These are phyloP conservation scores for Salticus scenicus DNA, from an alignment of 2,888 invertebrate species.

Conservation along the genomic window DNA sequence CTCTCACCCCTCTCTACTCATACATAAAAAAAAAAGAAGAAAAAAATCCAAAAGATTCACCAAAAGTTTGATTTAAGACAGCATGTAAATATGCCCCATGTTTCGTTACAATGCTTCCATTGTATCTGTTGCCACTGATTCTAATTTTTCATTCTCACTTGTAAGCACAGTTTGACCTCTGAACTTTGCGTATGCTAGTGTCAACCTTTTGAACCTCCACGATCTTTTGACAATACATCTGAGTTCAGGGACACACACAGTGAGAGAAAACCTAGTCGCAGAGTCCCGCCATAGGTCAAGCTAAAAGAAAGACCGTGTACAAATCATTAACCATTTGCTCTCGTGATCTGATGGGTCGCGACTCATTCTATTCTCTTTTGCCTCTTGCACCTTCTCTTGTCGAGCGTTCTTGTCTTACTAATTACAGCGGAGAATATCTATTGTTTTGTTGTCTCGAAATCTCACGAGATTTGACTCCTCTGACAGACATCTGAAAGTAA, in stretches of 20 bases:
- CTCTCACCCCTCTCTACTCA: too few species aligned
- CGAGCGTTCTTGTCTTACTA: conserved; percentile 56
- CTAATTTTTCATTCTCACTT: too few species aligned
- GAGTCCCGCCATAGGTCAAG: conserved; percentile 58
- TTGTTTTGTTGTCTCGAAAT: conserved; percentile 62
- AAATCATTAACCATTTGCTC: conserved; percentile 66
- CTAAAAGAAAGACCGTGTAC: conserved; percentile 51
- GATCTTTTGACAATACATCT: conserved; percentile 2
- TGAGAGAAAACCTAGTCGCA: conserved; percentile 40
- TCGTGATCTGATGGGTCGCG: conserved; percentile 38
- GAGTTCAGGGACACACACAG: conserved; percentile 25
- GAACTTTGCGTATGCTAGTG: background rate
- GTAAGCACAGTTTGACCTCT: background rate
- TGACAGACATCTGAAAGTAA: too few species aligned
- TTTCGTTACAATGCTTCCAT: too few species aligned
- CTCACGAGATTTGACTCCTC: too few species aligned
- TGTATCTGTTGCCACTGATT: too few species aligned
- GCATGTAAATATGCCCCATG: too few species aligned
- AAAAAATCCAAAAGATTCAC: too few species aligned
- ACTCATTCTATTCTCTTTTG: conserved; percentile 22
- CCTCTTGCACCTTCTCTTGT: conserved; percentile 50
- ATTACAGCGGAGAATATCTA: conserved; percentile 48
- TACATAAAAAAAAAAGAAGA: too few species aligned
- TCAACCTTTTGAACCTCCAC: background rate
- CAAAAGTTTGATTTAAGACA: too few species aligned